These are phyloP conservation scores for Vireo altiloquus DNA, from an alignment of 2,113 vertebrate species.

Conservation along the genomic window DNA sequence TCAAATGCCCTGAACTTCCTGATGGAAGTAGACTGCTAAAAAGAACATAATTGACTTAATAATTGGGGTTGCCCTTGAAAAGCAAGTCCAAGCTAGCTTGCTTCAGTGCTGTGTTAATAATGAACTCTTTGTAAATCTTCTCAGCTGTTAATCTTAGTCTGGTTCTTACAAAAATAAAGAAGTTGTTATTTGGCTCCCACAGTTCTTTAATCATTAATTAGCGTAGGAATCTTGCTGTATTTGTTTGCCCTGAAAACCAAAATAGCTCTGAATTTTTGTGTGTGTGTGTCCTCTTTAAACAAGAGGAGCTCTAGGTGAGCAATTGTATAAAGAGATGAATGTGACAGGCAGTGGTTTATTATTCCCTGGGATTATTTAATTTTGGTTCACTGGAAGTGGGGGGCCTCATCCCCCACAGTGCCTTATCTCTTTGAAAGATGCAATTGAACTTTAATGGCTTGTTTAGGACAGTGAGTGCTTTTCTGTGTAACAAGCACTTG, in stretches of 20 bases:
- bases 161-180: background rate
- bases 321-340: background rate
- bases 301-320: background rate
- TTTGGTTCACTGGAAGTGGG: background rate
- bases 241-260: background rate
- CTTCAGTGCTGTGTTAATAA: slow-evolving; percentile 11
- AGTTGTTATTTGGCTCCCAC: background rate
- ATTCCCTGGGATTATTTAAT: background rate
- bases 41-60: slow-evolving; percentile 6
- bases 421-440: slow-evolving; percentile 3
- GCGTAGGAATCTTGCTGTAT: background rate
- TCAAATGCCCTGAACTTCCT: background rate
- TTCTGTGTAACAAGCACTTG: background rate
- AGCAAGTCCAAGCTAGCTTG: background rate
- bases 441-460: background rate
- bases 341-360: background rate
- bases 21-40: background rate
- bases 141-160: slow-evolving; percentile 2
- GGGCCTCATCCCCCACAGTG: background rate
- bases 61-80: slow-evolving; percentile 41
- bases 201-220: background rate
- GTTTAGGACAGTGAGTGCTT: background rate
- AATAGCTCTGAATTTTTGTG: background rate
- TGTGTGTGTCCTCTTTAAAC: background rate
- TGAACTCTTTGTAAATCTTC: slow-evolving; percentile 23